These are phyloP conservation scores for Galaxias olidus DNA, from an alignment of 2,797 vertebrate species.

Conservation along the genomic window DNA sequence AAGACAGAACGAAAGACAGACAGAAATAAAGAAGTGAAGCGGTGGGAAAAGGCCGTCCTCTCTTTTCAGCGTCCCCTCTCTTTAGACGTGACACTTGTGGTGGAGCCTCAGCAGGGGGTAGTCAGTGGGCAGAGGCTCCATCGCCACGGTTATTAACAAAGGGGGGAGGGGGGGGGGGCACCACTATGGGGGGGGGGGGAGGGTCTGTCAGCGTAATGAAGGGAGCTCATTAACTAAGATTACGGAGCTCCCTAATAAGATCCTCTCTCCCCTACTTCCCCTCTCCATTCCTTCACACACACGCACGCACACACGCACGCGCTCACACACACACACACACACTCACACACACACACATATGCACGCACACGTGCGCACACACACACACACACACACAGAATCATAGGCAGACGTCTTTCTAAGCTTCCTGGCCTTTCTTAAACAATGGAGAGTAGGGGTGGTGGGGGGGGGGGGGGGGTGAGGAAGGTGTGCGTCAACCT, in stretches of 20 bases:
- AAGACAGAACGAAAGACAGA: slow-evolving; percentile 62
- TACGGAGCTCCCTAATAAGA: slow-evolving; percentile 43
- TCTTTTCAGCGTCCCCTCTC: slow-evolving; percentile 33
- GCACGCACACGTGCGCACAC: too few relatives aligned
- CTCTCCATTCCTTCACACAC: slow-evolving; percentile 68
- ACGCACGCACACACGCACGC: neutral
- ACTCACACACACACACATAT: too few relatives aligned
- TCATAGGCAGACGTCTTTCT: slow-evolving; percentile 37
- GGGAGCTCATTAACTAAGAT: slow-evolving; percentile 79
- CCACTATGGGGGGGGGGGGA: slow-evolving; percentile 79
- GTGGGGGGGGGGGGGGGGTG: slow-evolving; percentile 55
- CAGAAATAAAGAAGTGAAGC: slow-evolving; percentile 47
- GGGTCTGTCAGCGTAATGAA: slow-evolving; percentile 67
- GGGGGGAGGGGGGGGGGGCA: slow-evolving; percentile 60
- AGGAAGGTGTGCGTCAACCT: slow-evolving; percentile 69
- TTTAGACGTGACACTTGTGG: too few relatives aligned
- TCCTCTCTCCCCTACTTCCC: slow-evolving; percentile 4
- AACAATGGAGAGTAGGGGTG: slow-evolving; percentile 70
- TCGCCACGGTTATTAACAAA: slow-evolving; percentile 50
- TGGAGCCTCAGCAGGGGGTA: too few relatives aligned
- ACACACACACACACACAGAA: too few relatives aligned
- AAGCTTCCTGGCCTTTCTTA: slow-evolving; percentile 70
- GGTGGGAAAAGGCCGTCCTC: slow-evolving; percentile 48
- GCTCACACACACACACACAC: too few relatives aligned
- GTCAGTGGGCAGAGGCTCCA: too few relatives aligned